Percentiles rank a stretch among this genome's conserved stretches.
Conservation (phyloP, 2,888 invertebrate genomes). For the Tuta absoluta region DNA sequence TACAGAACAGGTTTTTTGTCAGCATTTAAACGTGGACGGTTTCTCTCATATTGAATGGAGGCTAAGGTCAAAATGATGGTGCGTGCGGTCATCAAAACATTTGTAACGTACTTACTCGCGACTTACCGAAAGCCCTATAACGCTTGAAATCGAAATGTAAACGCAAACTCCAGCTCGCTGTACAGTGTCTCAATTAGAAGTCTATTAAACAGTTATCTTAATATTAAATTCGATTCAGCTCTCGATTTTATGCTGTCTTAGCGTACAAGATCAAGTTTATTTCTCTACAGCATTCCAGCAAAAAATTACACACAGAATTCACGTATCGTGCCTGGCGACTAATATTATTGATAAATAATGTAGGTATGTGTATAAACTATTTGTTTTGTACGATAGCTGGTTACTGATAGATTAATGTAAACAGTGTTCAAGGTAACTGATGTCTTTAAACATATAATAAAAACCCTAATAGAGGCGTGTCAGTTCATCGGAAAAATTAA, state of each 20-base stretch:
- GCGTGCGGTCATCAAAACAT: constrained; percentile 15
- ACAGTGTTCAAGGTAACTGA: background rate
- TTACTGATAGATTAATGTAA: background rate
- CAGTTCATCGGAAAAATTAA: too few species aligned
- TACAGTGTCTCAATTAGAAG: constrained; percentile 15
- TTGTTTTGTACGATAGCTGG: constrained; percentile 6
- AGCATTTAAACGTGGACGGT: background rate
- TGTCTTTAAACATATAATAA: background rate
- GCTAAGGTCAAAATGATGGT: background rate
- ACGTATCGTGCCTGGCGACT: background rate
- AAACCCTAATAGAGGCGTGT: too few species aligned
- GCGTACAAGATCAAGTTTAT: constrained; percentile 3
- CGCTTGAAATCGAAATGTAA: background rate
- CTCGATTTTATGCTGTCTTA: constrained; percentile 10
- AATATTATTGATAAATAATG: constrained; percentile 3
- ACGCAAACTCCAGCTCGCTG: background rate
- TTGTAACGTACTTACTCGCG: background rate
- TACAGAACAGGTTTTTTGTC: background rate
- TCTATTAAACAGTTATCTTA: constrained; percentile 20
- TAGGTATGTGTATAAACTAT: background rate
- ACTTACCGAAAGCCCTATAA: background rate
- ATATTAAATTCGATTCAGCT: constrained; percentile 20
- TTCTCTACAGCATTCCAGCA: background rate
- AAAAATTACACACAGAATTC: background rate
- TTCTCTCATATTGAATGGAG: background rate